Conservation (phyloP, 2,888 invertebrate species). For the Aspidiotus destructor region DNA sequence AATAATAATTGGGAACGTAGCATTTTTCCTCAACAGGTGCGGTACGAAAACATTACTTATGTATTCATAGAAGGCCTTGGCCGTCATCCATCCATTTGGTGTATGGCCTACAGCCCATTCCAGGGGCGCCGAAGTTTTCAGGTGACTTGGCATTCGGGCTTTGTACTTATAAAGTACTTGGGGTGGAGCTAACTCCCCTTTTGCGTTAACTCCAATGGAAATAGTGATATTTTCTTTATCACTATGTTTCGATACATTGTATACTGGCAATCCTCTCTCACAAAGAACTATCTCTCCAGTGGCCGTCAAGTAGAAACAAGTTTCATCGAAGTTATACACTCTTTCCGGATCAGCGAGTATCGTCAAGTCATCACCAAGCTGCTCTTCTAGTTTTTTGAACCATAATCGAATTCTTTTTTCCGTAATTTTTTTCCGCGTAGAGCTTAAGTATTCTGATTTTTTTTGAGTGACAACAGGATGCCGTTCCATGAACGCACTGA, state of each 20-base stretch:
- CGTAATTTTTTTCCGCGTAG: not conserved
- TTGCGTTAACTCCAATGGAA: slow-evolving; percentile 37
- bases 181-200: slow-evolving; percentile 36
- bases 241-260: not conserved
- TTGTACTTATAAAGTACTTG: slow-evolving; percentile 35
- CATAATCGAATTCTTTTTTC: slow-evolving; percentile 9
- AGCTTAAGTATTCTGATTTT: slow-evolving; percentile 6
- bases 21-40: slow-evolving; percentile 35
- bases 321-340: not conserved
- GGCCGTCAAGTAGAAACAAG: not conserved
- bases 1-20: slow-evolving; percentile 38
- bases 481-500: not conserved
- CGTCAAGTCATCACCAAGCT: not conserved
- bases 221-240: slow-evolving; percentile 7
- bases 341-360: not conserved
- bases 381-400: not conserved
- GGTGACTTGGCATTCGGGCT: slow-evolving; percentile 34
- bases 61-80: slow-evolving; percentile 36
- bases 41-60: slow-evolving; percentile 36
- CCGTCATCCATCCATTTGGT: slow-evolving; percentile 37
- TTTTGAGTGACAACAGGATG: not conserved
- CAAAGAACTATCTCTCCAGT: not conserved
- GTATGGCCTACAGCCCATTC: slow-evolving; percentile 36
- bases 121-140: slow-evolving; percentile 35
- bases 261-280: not conserved